phyloP scores from a whole-genome alignment of 2,113 vertebrate species.

The Thomomys bottae region DNA sequence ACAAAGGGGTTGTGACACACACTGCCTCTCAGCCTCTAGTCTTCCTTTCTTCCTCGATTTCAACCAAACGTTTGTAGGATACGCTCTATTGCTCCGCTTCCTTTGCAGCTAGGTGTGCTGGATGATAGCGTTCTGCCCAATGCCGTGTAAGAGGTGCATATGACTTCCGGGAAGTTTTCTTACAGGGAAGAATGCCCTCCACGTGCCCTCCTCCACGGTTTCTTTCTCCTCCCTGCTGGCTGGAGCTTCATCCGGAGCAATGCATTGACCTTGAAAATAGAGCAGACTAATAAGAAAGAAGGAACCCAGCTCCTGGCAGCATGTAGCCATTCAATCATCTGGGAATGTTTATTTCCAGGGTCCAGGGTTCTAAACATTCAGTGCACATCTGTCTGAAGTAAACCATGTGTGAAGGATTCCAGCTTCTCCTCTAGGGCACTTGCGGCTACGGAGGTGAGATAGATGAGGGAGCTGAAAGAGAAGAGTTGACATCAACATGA shows the following conservation, averaged over 20 bases:
- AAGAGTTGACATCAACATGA: not conserved
- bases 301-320: not conserved
- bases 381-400: not conserved
- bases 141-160: no score
- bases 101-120: not conserved
- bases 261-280: not conserved
- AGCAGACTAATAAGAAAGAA: not conserved
- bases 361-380: not conserved
- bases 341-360: not conserved
- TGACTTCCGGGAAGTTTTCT: conserved; percentile 6
- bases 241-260: conserved; percentile 12
- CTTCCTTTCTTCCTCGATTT: not conserved
- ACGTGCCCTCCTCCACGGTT: not conserved
- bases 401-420: not conserved
- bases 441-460: not conserved
- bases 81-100: not conserved
- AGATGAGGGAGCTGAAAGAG: not conserved
- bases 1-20: not conserved
- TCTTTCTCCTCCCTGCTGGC: conserved; percentile 28
- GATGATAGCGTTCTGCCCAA: not conserved
- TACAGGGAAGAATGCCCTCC: not conserved
- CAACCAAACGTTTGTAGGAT: not conserved
- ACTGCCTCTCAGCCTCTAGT: not conserved
- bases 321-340: not conserved
- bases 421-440: not conserved